Conservation (phyloP, 2,113 vertebrate species). For the Laterallus jamaicensis region DNA sequence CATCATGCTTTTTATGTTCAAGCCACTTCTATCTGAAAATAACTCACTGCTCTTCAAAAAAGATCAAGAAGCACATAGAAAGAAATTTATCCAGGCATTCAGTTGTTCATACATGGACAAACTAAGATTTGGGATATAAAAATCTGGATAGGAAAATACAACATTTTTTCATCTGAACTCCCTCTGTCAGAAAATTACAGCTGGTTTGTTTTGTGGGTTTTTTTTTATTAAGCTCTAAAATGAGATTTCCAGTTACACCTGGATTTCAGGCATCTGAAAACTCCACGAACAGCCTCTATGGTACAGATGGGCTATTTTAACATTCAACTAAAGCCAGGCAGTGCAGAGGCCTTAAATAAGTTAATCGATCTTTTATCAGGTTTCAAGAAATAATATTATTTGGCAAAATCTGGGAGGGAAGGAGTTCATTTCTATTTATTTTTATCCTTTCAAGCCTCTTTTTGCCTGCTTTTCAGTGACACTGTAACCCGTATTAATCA, state of each 20-base stretch:
- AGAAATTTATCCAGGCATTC: background rate
- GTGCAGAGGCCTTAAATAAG: background rate
- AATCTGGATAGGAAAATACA: background rate
- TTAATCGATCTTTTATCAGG: background rate
- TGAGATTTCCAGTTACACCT: constrained; percentile 1
- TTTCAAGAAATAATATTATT: background rate
- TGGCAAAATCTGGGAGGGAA: background rate
- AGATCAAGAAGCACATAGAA: background rate
- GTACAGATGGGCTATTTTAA: background rate
- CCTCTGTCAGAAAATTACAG: background rate
- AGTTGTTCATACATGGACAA: background rate
- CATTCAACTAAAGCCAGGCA: background rate
- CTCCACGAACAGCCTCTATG: background rate
- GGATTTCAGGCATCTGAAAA: constrained; percentile 7
- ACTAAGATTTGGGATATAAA: background rate
- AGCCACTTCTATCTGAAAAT: background rate
- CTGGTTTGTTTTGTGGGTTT: background rate
- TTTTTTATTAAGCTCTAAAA: background rate
- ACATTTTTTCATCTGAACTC: background rate
- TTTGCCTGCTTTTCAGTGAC: background rate
- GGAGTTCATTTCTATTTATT: background rate
- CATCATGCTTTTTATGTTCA: background rate
- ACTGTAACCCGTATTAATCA: background rate
- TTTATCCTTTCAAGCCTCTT: background rate
- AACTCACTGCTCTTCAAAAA: background rate